Percentiles rank a stretch among this genome's conserved stretches.
Conservation (phyloP, 2,888 invertebrate genomes). For the Monochamus alternatus region DNA sequence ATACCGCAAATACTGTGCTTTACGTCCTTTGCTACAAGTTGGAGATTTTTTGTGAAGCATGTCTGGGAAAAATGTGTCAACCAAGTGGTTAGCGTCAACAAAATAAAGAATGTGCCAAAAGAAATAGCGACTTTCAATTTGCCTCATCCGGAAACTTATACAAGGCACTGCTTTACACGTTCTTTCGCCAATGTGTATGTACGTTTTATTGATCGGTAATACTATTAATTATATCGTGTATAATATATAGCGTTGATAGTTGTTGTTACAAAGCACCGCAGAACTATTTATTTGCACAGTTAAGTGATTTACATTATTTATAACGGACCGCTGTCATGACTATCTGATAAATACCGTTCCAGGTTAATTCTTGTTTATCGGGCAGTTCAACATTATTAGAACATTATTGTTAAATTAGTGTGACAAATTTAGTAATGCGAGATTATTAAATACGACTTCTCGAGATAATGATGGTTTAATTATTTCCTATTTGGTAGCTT, state of each 20-base stretch:
- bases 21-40: neutral
- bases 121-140: neutral
- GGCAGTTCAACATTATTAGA: too few relatives aligned
- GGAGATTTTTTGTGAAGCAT: neutral
- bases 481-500: too few relatives aligned
- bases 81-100: neutral
- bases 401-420: too few relatives aligned
- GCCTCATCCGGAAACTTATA: constrained; percentile 7
- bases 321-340: constrained; percentile 1
- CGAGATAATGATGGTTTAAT: too few relatives aligned
- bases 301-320: constrained; percentile 2
- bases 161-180: neutral
- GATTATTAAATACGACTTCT: too few relatives aligned
- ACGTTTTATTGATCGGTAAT: too few relatives aligned
- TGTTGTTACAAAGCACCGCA: too few relatives aligned
- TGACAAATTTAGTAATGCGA: too few relatives aligned
- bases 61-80: neutral
- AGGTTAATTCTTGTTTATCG: too few relatives aligned
- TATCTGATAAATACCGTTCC: too few relatives aligned
- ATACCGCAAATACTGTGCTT: constrained; percentile 5
- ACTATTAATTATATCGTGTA: too few relatives aligned
- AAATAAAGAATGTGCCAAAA: constrained; percentile 8
- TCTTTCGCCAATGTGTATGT: neutral
- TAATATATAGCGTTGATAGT: too few relatives aligned
- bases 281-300: neutral